A percentile compares a stretch with the other conserved stretches of the same genome.
Conservation (phyloP, 1,140 invertebrate species). For the Anoplophora glabripennis region DNA sequence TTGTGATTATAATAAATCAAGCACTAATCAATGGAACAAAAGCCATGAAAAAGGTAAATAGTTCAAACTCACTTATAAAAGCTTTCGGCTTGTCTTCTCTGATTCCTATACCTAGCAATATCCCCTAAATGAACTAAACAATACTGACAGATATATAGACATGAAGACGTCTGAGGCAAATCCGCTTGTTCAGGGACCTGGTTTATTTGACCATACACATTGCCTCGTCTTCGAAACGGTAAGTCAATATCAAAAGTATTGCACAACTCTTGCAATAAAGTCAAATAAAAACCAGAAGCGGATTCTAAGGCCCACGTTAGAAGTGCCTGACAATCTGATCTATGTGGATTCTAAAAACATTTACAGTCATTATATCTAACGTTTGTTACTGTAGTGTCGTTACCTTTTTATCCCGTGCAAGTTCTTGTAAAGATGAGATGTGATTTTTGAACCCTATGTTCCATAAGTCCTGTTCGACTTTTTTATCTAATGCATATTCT, state of each 20-base stretch:
- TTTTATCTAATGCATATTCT: constrained; percentile 84
- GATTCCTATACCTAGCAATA: constrained; percentile 78
- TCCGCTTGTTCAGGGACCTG: constrained; percentile 28
- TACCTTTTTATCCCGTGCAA: constrained; percentile 75
- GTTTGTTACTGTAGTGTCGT: neutral
- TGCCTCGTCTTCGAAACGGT: constrained; percentile 60
- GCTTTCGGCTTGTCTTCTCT: constrained; percentile 74
- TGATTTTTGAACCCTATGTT: constrained; percentile 86
- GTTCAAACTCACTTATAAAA: constrained; percentile 63
- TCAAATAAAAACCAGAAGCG: constrained; percentile 81
- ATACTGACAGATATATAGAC: constrained; percentile 81
- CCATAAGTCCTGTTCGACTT: constrained; percentile 88
- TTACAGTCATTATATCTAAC: constrained; percentile 2
- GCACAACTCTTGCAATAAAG: constrained; percentile 78
- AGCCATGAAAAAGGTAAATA: too few relatives aligned
- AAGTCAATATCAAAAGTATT: constrained; percentile 77
- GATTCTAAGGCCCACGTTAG: constrained; percentile 76
- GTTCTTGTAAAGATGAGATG: constrained; percentile 73
- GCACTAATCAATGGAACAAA: too few relatives aligned
- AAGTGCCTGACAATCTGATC: constrained; percentile 70
- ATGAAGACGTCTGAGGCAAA: constrained; percentile 67
- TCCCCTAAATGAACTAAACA: constrained; percentile 85
- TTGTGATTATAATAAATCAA: too few relatives aligned
- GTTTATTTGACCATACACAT: constrained; percentile 41
- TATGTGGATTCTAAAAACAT: constrained; percentile 61